Conservation (phyloP, 2,113 vertebrate species). For the Pseudorhombus dupliciocellatus region DNA sequence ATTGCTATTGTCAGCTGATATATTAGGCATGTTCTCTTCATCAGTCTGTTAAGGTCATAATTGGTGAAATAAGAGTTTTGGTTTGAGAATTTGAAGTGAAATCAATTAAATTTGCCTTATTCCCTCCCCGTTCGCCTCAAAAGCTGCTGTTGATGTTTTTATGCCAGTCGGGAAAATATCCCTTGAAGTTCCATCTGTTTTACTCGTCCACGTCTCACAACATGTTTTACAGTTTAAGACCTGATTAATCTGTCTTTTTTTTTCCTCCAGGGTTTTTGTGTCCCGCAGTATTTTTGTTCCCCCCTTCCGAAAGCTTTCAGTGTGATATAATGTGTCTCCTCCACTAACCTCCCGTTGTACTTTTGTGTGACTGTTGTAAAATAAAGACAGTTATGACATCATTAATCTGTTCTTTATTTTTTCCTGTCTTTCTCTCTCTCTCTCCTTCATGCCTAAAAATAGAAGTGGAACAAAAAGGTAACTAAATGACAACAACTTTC, state of each 20-base stretch:
- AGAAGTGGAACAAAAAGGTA: conserved; percentile 99
- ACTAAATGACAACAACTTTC: conserved; percentile 90
- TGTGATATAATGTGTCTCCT: conserved; percentile 30
- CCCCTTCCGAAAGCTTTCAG: conserved; percentile 8
- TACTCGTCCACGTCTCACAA: conserved; percentile 2
- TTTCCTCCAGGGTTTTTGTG: conserved; percentile 37
- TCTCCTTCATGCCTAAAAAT: conserved; percentile 87
- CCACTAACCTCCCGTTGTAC: conserved; percentile 53
- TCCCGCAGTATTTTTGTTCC: not conserved
- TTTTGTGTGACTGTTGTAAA: conserved; percentile 43
- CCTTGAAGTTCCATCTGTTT: not conserved
- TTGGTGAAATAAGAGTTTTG: not conserved
- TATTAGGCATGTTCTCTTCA: too few relatives aligned
- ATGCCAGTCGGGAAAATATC: not conserved
- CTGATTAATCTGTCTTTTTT: conserved; percentile 52
- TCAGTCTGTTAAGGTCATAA: not conserved
- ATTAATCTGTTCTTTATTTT: conserved; percentile 94
- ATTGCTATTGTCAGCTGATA: too few relatives aligned
- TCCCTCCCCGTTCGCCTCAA: not conserved
- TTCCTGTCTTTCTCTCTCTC: conserved; percentile 89
- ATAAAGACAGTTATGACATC: conserved; percentile 77
- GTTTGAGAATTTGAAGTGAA: not conserved
- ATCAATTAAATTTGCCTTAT: not conserved
- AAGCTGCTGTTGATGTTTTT: conserved; percentile 6
- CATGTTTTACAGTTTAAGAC: conserved; percentile 7